Evolutionary conservation across 2,888 invertebrate species (phyloP), one percentile per base, ranked within the genome.

Genomic region (Macrophya annulata): DNA sequence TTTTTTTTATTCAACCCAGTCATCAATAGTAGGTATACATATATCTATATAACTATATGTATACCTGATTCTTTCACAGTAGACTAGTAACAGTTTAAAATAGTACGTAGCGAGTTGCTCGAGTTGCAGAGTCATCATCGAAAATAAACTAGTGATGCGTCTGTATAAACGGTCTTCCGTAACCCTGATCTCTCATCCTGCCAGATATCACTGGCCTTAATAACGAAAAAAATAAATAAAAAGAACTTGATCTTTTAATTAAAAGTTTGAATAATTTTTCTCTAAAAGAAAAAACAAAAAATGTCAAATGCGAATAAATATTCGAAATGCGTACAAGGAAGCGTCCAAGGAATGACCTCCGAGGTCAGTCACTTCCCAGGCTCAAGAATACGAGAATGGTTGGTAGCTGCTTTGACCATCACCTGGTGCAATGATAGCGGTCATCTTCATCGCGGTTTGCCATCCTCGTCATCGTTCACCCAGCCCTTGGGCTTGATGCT

Each of bases 351-450:
- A 55, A 55, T 84, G 87, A 86, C 88, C 88, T 89, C 88, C 87
- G 90, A 91, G 92, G 92, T 92, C 91, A 92, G 90, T 92, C 90
- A 92, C 92, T 90, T 90, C 89, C 88, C 88, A 88, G 87, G 86
- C 86, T 85, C 85, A 88, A 85, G 62, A 62, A 21, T 12, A 62
- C 17, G 40, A 25, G 10, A 21, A 10, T 1, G 45, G 21, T 43
- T 17, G 21, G 17, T 25, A n/a, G 9, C 40, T 40, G n/a, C 40
- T 10, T 21, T 21, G 40, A 37, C 21, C 62, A 15, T 21, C 59
- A 62, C 40, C 81, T 77, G 77, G 77, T 55, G 77, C 62, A 25
- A 17, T 31, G 77, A 51, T 77, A 48, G 51, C 31, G 21, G 51
- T 25, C 74, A 25, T 74, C 74, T 43, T 74, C 74, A n/a, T 72